Evolutionary conservation across 2,888 invertebrate species (phyloP).

Genomic region (Iphiclides podalirius): DNA sequence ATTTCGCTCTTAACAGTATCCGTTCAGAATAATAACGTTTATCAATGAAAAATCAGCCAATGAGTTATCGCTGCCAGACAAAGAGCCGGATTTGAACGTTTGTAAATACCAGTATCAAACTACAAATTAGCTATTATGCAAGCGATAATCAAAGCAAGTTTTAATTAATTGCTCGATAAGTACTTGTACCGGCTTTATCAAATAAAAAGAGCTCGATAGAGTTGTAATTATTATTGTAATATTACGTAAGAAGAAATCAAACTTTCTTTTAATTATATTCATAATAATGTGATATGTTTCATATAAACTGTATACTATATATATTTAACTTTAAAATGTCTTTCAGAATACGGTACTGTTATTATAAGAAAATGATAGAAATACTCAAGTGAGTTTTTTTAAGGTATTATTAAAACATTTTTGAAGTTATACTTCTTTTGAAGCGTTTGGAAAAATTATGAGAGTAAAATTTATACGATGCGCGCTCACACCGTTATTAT

Average conservation of each 20-base stretch:
- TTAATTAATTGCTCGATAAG: slow-evolving; percentile 16
- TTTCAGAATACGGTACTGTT: no score
- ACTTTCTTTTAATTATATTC: slow-evolving; percentile 11
- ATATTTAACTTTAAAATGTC: no score
- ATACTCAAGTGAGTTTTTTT: no score
- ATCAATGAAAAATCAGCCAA: slow-evolving; percentile 40
- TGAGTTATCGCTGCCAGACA: slow-evolving; percentile 38
- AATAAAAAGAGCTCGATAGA: slow-evolving; percentile 8
- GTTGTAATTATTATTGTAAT: slow-evolving; percentile 11
- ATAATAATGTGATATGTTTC: slow-evolving; percentile 15
- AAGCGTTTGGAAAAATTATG: no score
- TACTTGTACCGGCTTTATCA: slow-evolving; percentile 2
- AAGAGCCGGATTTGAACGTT: slow-evolving; percentile 46
- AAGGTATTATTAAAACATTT: no score
- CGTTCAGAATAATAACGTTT: slow-evolving; percentile 17
- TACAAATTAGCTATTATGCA: slow-evolving; percentile 20
- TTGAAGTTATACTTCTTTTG: no score
- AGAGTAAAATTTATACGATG: no score
- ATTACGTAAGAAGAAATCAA: slow-evolving; percentile 17
- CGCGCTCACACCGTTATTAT: no score
- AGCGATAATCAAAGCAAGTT: slow-evolving; percentile 12
- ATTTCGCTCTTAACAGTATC: slow-evolving; percentile 8
- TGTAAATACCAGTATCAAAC: slow-evolving; percentile 38
- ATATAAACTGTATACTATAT: no score
- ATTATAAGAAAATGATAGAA: no score